Conservation (phyloP, 2,888 invertebrate species). For the Spatulosminthurus flaviceps region DNA sequence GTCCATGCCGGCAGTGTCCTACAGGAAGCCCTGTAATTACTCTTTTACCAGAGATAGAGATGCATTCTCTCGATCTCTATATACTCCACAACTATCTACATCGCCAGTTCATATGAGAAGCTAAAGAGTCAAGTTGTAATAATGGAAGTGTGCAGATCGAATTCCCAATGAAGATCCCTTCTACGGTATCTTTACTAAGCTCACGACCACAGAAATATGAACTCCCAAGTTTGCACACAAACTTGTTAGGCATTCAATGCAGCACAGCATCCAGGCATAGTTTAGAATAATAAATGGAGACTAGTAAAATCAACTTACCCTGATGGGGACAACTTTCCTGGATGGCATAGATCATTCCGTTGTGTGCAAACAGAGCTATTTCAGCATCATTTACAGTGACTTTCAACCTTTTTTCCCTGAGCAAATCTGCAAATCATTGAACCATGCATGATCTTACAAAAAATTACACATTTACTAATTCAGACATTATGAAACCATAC, state of each 20-base stretch:
- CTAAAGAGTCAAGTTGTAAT: background rate
- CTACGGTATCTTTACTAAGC: background rate
- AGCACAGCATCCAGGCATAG: background rate
- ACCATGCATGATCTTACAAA: too few species aligned
- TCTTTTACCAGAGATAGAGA: too few species aligned
- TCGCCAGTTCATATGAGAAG: background rate
- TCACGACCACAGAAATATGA: background rate
- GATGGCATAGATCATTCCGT: slow-evolving; percentile 54
- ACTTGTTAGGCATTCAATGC: background rate
- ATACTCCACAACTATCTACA: too few species aligned
- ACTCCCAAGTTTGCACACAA: background rate
- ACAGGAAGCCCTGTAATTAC: too few species aligned
- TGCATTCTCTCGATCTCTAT: too few species aligned
- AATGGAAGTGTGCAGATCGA: background rate
- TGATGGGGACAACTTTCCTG: slow-evolving; percentile 60
- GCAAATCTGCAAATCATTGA: slow-evolving; percentile 49
- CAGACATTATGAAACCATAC: too few species aligned
- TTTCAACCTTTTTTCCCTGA: slow-evolving; percentile 46
- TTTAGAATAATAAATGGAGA: slow-evolving; percentile 7
- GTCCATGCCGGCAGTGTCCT: too few species aligned
- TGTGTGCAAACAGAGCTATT: slow-evolving; percentile 51
- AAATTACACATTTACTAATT: too few species aligned
- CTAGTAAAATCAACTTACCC: slow-evolving; percentile 47
- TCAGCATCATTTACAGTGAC: slow-evolving; percentile 58
- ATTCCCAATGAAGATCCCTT: background rate